Conservation (phyloP, 2,113 vertebrate genomes). For the Aplodontia rufa region DNA sequence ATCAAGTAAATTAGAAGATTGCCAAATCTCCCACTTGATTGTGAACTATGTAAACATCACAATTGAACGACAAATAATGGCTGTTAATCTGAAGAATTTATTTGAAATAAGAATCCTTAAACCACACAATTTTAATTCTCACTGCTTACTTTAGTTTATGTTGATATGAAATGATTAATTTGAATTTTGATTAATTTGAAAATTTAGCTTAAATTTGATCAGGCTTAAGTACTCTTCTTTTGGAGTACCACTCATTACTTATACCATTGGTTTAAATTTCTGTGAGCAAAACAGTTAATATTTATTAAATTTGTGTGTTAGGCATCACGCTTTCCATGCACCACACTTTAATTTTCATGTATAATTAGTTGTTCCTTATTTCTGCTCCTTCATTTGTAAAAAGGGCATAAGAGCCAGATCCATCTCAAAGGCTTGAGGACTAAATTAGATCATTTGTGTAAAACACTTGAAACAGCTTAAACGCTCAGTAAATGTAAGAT, state of each 20-base stretch:
- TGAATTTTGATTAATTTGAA: slow-evolving; percentile 48
- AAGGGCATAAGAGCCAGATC: neutral
- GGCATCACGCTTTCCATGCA: neutral
- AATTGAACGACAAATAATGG: neutral
- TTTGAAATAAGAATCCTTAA: slow-evolving; percentile 5
- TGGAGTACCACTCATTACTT: neutral
- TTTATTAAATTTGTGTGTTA: neutral
- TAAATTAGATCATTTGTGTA: slow-evolving; percentile 22
- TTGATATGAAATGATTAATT: slow-evolving; percentile 37
- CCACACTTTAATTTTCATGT: neutral
- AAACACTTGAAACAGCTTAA: neutral
- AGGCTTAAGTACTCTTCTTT: neutral
- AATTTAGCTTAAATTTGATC: neutral
- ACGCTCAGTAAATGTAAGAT: neutral
- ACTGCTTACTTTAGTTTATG: slow-evolving; percentile 31
- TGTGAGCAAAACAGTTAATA: slow-evolving; percentile 20
- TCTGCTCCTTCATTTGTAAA: neutral
- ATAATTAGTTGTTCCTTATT: neutral
- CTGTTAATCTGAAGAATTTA: slow-evolving; percentile 15
- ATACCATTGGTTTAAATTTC: neutral
- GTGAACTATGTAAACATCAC: neutral
- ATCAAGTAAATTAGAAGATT: slow-evolving; percentile 39
- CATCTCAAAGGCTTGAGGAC: slow-evolving; percentile 9
- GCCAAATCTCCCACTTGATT: neutral
- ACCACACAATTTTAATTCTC: slow-evolving; percentile 18